phyloP scores from a whole-genome alignment of 2,113 vertebrate genomes.

The Bothrops jararaca region DNA sequence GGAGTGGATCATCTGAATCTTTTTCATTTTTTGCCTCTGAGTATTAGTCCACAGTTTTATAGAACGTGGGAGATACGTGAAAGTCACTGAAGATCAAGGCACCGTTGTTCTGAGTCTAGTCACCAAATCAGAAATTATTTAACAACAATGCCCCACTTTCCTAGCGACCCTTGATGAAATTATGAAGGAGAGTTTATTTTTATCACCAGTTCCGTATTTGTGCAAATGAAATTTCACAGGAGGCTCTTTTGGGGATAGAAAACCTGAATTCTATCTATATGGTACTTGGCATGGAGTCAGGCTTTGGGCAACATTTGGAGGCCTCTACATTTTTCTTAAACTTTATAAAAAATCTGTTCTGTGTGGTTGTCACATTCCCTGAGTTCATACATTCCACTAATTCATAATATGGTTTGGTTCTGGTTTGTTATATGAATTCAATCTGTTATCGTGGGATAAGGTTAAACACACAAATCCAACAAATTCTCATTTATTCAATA shows the following conservation, averaged over 20 bases:
- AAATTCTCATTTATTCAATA: background rate
- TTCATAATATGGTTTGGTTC: background rate
- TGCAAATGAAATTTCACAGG: background rate
- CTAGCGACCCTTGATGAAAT: background rate
- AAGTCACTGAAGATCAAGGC: background rate
- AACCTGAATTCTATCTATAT: background rate
- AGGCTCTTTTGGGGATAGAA: background rate
- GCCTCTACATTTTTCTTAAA: background rate
- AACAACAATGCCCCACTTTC: background rate
- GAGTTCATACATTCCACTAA: background rate
- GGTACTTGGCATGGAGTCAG: background rate
- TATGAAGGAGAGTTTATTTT: background rate
- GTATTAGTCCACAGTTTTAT: background rate
- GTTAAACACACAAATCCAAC: background rate
- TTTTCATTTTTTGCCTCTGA: background rate
- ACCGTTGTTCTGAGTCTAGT: background rate
- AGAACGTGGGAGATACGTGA: background rate
- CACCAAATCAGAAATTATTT: background rate
- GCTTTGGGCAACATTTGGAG: background rate
- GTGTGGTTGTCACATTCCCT: background rate
- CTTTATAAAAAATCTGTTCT: background rate
- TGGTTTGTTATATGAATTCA: background rate
- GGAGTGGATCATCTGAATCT: background rate
- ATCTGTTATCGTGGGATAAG: background rate
- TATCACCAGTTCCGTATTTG: background rate